Evolutionary conservation across 1,140 invertebrate genomes (phyloP).

Genomic region (Neelides sp.): DNA sequence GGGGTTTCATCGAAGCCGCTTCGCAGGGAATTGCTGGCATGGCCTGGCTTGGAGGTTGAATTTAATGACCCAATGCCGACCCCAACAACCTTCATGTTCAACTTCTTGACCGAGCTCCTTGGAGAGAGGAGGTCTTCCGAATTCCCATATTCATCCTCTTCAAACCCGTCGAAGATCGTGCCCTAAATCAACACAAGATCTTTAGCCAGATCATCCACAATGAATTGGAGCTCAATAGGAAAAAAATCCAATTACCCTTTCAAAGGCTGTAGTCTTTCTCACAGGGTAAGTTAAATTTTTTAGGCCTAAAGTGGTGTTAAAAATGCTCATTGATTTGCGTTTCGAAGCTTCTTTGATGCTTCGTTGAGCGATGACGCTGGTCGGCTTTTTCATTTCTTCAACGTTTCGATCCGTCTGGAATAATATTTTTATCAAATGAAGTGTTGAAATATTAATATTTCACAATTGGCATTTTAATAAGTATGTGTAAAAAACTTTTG

Average conservation of each 20-base stretch:
- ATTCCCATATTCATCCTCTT: conserved; percentile 37
- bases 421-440: conserved; percentile 3
- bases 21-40: too few relatives aligned
- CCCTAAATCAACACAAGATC: conserved; percentile 5
- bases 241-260: conserved; percentile 16
- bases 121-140: conserved; percentile 39
- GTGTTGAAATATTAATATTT: too few relatives aligned
- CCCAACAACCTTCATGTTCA: conserved; percentile 37
- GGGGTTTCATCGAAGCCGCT: neutral
- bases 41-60: neutral
- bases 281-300: conserved; percentile 25
- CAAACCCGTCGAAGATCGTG: conserved; percentile 44
- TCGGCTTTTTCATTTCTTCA: conserved; percentile 58
- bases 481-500: neutral
- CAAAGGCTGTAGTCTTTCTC: conserved; percentile 2
- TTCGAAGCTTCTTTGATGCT: conserved; percentile 39
- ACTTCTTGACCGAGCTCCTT: conserved; percentile 43
- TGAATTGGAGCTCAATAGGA: neutral
- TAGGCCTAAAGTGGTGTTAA: conserved; percentile 1
- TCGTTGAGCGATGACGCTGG: conserved; percentile 54
- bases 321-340: conserved; percentile 17
- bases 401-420: conserved; percentile 46
- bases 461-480: too few relatives aligned
- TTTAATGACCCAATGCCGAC: neutral
- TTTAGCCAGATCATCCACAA: neutral